Percentiles rank a stretch among this genome's conserved stretches.
Evolutionary conservation across 92 coral and sea anemone genomes (phyloP).

Genomic region (Heteractis magnifica): DNA sequence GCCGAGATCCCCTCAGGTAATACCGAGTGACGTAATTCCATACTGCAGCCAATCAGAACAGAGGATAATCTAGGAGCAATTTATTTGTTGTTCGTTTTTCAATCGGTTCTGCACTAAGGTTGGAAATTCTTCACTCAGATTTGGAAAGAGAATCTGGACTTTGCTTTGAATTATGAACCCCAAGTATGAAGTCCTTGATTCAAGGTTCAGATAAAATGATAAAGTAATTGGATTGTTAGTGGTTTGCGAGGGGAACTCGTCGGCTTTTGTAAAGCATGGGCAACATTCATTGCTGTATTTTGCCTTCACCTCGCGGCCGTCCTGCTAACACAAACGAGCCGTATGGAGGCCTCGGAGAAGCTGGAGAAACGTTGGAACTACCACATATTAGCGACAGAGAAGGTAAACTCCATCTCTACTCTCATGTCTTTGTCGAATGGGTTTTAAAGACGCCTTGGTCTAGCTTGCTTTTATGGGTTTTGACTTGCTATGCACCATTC

Average conservation of each 20-base stretch:
- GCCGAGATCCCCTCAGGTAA: conserved; percentile 25
- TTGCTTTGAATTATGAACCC: conserved; percentile 14
- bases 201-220: conserved; percentile 36
- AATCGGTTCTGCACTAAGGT: conserved; percentile 29
- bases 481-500: neutral
- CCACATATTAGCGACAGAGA: conserved; percentile 99
- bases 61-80: conserved; percentile 31
- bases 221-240: conserved; percentile 11
- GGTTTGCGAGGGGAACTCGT: conserved; percentile 13
- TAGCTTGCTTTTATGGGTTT: conserved; percentile 14
- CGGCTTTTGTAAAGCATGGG: conserved; percentile 68
- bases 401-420: conserved; percentile 54
- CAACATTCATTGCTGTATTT: conserved; percentile 92
- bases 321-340: conserved; percentile 74
- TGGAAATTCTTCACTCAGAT: conserved; percentile 48
- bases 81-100: conserved; percentile 59
- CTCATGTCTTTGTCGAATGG: conserved; percentile 21
- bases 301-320: conserved; percentile 86
- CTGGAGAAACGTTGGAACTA: conserved; percentile 75
- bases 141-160: conserved; percentile 34
- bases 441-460: conserved; percentile 10
- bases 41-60: conserved; percentile 44
- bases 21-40: conserved; percentile 49
- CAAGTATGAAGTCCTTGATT: conserved; percentile 40
- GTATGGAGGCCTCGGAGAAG: conserved; percentile 66